Evolutionary conservation across 2,888 invertebrate species (phyloP).

Genomic region (Tipula lateralis): DNA sequence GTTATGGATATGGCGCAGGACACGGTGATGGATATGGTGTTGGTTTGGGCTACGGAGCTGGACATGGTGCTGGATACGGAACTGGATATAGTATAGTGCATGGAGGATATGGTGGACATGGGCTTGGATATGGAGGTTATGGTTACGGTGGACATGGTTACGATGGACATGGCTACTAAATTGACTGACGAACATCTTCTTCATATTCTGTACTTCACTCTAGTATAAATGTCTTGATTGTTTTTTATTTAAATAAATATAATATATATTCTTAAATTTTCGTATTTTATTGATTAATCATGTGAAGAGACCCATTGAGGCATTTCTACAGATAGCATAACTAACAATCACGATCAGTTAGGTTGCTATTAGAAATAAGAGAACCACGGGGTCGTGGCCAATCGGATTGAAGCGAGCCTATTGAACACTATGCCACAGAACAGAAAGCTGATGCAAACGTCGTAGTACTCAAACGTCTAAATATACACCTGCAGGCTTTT

Average conservation of each 20-base stretch:
- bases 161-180: constrained; percentile 26
- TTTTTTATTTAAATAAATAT: constrained; percentile 2
- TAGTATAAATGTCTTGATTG: neutral
- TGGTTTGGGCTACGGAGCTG: neutral
- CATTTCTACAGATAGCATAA: no score
- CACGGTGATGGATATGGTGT: constrained; percentile 12
- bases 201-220: neutral
- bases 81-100: constrained; percentile 21
- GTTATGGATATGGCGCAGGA: constrained; percentile 29
- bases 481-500: no score
- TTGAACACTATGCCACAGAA: no score
- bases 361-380: no score
- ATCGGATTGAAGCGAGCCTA: no score
- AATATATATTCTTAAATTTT: neutral
- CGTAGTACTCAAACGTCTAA: no score
- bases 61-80: constrained; percentile 28
- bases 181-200: neutral
- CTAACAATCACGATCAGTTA: no score
- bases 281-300: neutral
- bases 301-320: neutral
- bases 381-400: no score
- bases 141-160: constrained; percentile 26
- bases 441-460: no score
- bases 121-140: neutral
- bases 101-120: constrained; percentile 29